Conservation (phyloP, 2,888 invertebrate species). For the Drosophila algonquin region DNA sequence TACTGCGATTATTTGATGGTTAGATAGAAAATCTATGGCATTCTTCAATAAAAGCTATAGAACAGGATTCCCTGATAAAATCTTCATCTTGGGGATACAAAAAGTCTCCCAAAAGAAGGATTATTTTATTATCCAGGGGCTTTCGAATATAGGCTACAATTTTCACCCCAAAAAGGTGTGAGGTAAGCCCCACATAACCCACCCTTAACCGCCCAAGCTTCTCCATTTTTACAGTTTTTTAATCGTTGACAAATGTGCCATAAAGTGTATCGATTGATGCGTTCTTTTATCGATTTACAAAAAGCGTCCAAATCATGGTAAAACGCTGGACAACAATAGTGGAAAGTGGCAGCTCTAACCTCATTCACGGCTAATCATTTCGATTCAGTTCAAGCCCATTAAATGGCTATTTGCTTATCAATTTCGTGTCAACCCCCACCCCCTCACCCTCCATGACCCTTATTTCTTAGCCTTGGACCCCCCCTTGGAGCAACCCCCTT, state of each 20-base stretch:
- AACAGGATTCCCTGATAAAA: background rate
- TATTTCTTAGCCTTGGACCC: background rate
- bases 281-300: conserved; percentile 57
- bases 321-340: conserved; percentile 7
- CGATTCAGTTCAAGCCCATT: conserved; percentile 67
- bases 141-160: no score
- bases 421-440: conserved; percentile 49
- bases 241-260: conserved; percentile 56
- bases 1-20: no score
- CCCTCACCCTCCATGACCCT: background rate
- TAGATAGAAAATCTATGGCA: background rate
- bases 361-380: conserved; percentile 67
- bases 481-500: background rate
- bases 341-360: conserved; percentile 16
- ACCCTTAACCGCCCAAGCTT: no score
- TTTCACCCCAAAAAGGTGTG: no score
- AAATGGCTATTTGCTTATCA: conserved; percentile 75
- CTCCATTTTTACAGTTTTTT: background rate
- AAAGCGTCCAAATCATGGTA: conserved; percentile 37
- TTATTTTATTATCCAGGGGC: no score
- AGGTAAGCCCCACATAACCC: no score
- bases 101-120: background rate
- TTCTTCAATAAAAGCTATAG: no score
- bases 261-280: conserved; percentile 49
- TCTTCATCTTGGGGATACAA: background rate